Conservation (phyloP, 2,888 invertebrate genomes). For the Archips crataeganus region DNA sequence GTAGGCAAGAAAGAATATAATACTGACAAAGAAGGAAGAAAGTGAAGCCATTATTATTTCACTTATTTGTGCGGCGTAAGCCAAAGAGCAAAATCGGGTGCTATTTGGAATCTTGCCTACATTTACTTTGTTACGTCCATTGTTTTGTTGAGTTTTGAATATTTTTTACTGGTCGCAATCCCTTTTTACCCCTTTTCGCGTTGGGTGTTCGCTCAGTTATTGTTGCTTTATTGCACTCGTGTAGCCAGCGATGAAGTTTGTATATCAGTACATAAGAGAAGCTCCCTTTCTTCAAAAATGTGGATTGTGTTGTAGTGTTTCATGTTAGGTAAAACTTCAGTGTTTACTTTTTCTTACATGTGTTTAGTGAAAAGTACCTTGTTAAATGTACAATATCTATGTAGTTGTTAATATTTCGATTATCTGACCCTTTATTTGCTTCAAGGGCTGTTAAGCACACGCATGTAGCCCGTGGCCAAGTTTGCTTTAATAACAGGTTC, state of each 20-base stretch:
- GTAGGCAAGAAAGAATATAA: constrained; percentile 48
- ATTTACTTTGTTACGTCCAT: constrained; percentile 69
- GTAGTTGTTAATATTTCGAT: constrained; percentile 50
- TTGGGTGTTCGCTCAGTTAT: constrained; percentile 72
- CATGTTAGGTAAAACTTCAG: constrained; percentile 47
- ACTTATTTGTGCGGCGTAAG: constrained; percentile 61
- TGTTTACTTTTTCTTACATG: not conserved
- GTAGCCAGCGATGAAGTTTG: constrained; percentile 70
- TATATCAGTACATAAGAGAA: constrained; percentile 57
- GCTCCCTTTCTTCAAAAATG: not conserved
- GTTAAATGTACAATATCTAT: constrained; percentile 34
- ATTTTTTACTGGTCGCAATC: constrained; percentile 66
- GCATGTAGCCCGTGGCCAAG: constrained; percentile 57
- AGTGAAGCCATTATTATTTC: constrained; percentile 62
- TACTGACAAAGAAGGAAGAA: constrained; percentile 60
- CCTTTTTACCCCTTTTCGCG: constrained; percentile 66
- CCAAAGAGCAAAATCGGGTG: constrained; percentile 58
- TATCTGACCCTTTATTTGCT: constrained; percentile 55
- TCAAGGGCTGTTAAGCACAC: constrained; percentile 52
- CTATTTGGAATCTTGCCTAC: constrained; percentile 61
- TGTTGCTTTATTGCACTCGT: constrained; percentile 71
- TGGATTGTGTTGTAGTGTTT: constrained; percentile 41
- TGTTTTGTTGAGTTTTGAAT: constrained; percentile 69
- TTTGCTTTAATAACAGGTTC: constrained; percentile 76
- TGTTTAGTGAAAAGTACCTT: not conserved